These are phyloP conservation scores for Hemichromis elongatus DNA, from an alignment of 2,113 vertebrate genomes.

Conservation along the genomic window DNA sequence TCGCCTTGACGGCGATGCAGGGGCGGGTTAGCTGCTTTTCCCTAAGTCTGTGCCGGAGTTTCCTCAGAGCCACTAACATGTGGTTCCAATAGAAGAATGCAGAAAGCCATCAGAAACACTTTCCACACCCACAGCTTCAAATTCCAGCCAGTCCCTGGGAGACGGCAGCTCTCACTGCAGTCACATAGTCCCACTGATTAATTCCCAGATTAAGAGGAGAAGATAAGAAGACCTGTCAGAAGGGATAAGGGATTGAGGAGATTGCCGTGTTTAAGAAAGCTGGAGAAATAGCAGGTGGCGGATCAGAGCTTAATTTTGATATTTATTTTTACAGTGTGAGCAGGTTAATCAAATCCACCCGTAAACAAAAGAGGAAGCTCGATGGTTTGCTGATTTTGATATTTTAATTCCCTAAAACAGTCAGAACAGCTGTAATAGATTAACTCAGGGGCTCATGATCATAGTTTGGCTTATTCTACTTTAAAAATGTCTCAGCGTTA, in stretches of 20 bases:
- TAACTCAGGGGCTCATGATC: background rate
- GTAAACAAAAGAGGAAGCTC: constrained; percentile 3
- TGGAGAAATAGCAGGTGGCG: constrained; percentile 43
- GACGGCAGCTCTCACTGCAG: constrained; percentile 58
- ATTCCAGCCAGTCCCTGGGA: constrained; percentile 73
- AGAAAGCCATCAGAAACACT: constrained; percentile 72
- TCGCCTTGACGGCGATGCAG: constrained; percentile 43
- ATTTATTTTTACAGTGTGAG: constrained; percentile 23
- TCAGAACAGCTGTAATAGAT: background rate
- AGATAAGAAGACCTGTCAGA: constrained; percentile 68
- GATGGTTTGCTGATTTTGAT: background rate
- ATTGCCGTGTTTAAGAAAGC: constrained; percentile 46
- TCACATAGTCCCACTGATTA: constrained; percentile 64
- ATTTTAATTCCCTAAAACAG: background rate
- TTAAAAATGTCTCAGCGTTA: background rate
- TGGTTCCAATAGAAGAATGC: constrained; percentile 74
- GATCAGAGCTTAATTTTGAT: background rate
- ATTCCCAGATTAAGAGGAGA: constrained; percentile 71
- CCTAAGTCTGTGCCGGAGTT: constrained; percentile 51
- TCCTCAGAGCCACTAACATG: constrained; percentile 65
- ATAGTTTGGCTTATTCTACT: background rate
- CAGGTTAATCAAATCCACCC: constrained; percentile 1
- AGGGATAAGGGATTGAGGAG: constrained; percentile 47
- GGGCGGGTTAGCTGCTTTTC: constrained; percentile 60
- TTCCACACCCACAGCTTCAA: constrained; percentile 74